phyloP scores from a whole-genome alignment of 2,888 invertebrate genomes.

The Aphrophora alni region DNA sequence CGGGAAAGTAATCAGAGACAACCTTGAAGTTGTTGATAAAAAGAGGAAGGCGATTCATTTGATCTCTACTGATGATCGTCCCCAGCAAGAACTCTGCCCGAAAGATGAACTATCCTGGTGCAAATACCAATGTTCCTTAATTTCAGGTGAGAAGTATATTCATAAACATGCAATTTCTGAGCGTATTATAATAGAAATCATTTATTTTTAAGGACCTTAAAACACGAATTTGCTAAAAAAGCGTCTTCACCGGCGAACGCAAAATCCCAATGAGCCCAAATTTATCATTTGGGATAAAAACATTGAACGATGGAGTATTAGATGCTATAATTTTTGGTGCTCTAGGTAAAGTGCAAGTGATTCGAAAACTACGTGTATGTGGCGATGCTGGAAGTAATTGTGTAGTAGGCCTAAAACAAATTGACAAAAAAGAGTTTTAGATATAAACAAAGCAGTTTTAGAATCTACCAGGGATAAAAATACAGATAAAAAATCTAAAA shows the following conservation, averaged over 20 bases:
- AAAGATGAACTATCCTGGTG: neutral
- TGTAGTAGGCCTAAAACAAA: slow-evolving; percentile 9
- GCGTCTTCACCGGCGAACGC: neutral
- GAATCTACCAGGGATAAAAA: neutral
- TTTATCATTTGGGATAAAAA: neutral
- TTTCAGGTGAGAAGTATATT: neutral
- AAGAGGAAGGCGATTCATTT: neutral
- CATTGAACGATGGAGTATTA: neutral
- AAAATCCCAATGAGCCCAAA: neutral
- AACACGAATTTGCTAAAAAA: neutral
- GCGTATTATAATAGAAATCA: neutral
- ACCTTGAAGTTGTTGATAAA: neutral
- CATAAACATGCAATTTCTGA: neutral
- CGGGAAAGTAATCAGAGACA: neutral
- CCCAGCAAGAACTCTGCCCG: neutral
- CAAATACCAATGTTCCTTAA: neutral
- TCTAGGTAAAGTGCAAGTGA: slow-evolving; percentile 4
- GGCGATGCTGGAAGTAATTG: slow-evolving; percentile 12
- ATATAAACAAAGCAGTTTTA: neutral
- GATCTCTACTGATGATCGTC: neutral
- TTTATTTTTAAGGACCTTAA: neutral
- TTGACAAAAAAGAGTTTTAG: neutral
- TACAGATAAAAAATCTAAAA: neutral
- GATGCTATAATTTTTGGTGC: neutral
- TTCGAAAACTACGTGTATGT: neutral